Conservation (phyloP, 2,888 invertebrate species). For the Oscheius sp. region DNA sequence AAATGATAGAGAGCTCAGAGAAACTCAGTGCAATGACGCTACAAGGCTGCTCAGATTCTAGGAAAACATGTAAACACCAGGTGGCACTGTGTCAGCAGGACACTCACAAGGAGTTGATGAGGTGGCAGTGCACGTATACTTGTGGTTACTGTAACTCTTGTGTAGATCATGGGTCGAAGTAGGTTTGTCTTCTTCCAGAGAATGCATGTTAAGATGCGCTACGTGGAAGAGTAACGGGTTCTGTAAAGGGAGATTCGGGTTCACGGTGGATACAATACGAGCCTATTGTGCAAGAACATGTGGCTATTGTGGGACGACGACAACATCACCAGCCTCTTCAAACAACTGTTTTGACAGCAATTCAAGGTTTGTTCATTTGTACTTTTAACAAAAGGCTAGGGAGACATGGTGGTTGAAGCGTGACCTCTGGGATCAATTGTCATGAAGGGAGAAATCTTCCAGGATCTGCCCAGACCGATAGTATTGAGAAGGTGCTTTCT, state of each 20-base stretch:
- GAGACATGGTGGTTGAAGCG: too few species aligned
- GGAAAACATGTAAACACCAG: neutral
- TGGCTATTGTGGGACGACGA: conserved; percentile 29
- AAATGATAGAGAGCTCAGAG: neutral
- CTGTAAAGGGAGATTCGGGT: neutral
- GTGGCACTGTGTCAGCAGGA: neutral
- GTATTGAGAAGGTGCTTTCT: too few species aligned
- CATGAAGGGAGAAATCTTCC: too few species aligned
- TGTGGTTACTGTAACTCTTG: conserved; percentile 26
- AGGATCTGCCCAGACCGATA: too few species aligned
- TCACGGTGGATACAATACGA: conserved; percentile 7
- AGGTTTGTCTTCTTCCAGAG: neutral
- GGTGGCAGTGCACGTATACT: conserved; percentile 16
- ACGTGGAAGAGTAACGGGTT: conserved; percentile 14
- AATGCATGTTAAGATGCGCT: conserved; percentile 8
- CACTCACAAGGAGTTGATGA: conserved; percentile 1
- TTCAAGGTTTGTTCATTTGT: too few species aligned
- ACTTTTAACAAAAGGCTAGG: too few species aligned
- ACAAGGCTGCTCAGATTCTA: conserved; percentile 12
- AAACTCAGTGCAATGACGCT: neutral
- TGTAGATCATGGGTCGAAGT: conserved; percentile 1
- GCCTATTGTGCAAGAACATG: conserved; percentile 24
- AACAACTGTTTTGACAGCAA: too few species aligned
- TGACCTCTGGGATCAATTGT: too few species aligned
- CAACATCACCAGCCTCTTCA: neutral